Percentiles rank a stretch among this genome's conserved stretches.
phyloP scores from a whole-genome alignment of 2,113 vertebrate genomes.

The Elephas maximus region DNA sequence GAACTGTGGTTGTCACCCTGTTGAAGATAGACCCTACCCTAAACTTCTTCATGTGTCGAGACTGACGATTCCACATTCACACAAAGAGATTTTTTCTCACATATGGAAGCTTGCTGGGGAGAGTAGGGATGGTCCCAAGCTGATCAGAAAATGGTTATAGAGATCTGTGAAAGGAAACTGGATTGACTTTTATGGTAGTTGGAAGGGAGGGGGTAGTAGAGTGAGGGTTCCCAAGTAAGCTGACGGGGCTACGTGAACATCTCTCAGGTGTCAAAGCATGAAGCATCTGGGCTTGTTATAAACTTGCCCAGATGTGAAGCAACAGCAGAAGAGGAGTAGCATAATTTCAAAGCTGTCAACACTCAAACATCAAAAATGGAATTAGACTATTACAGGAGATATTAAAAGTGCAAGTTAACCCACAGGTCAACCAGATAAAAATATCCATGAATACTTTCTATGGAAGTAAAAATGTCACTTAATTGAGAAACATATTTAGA shows the following conservation, averaged over 20 bases:
- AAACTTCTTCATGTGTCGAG: not conserved
- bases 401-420: not conserved
- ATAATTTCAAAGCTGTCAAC: not conserved
- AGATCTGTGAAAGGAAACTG: not conserved
- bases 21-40: not conserved
- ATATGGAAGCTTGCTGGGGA: not conserved
- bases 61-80: not conserved
- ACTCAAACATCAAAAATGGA: not conserved
- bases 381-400: not conserved
- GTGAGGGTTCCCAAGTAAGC: not conserved
- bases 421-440: not conserved
- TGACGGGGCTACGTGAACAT: not conserved
- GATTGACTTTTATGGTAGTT: not conserved
- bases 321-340: fast-evolving
- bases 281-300: not conserved
- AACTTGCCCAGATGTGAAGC: not conserved
- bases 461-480: not conserved
- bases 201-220: not conserved
- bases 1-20: not conserved
- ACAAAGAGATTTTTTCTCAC: not conserved
- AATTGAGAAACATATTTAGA: conserved; percentile 13
- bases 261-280: not conserved
- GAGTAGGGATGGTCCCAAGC: not conserved
- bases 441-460: not conserved
- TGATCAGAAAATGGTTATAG: not conserved